Percentiles rank a stretch among this genome's conserved stretches.
phyloP scores from a whole-genome alignment of 2,888 invertebrate species.

The Sinopyrophorus schimmeli region DNA sequence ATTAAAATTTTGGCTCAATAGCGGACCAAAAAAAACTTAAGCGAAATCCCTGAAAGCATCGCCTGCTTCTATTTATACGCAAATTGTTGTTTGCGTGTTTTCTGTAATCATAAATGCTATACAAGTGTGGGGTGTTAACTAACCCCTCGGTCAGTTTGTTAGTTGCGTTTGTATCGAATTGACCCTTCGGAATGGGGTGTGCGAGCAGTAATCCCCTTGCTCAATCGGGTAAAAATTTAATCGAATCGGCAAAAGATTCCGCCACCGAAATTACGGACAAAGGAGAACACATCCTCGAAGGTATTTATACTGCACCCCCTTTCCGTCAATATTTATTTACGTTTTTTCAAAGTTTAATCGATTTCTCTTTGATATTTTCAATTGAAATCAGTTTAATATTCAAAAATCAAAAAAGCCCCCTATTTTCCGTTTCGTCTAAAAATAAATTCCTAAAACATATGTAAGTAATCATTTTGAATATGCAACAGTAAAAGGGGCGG shows the following conservation, averaged over 20 bases:
- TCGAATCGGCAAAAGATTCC: constrained; percentile 49
- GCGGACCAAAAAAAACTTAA: too few relatives aligned
- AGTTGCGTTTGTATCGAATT: constrained; percentile 7
- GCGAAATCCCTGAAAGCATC: too few relatives aligned
- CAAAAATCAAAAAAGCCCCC: too few relatives aligned
- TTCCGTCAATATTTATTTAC: too few relatives aligned
- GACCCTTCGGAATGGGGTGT: constrained; percentile 48
- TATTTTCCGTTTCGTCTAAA: too few relatives aligned
- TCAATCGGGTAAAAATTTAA: constrained; percentile 49
- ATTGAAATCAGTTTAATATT: too few relatives aligned
- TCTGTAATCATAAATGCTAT: constrained; percentile 20
- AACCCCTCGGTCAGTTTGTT: constrained; percentile 25
- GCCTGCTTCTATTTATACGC: too few relatives aligned
- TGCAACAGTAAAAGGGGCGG: neutral
- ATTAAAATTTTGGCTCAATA: too few relatives aligned
- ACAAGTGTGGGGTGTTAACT: constrained; percentile 22
- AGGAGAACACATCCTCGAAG: constrained; percentile 48
- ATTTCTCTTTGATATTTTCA: too few relatives aligned
- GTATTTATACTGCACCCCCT: too few relatives aligned
- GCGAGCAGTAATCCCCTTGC: constrained; percentile 54
- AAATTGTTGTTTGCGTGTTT: constrained; percentile 20
- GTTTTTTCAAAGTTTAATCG: too few relatives aligned
- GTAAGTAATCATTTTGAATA: neutral
- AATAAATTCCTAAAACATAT: too few relatives aligned
- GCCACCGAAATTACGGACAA: constrained; percentile 47